Conservation (phyloP, 1,140 invertebrate genomes). For the Drosophila ironensis region DNA sequence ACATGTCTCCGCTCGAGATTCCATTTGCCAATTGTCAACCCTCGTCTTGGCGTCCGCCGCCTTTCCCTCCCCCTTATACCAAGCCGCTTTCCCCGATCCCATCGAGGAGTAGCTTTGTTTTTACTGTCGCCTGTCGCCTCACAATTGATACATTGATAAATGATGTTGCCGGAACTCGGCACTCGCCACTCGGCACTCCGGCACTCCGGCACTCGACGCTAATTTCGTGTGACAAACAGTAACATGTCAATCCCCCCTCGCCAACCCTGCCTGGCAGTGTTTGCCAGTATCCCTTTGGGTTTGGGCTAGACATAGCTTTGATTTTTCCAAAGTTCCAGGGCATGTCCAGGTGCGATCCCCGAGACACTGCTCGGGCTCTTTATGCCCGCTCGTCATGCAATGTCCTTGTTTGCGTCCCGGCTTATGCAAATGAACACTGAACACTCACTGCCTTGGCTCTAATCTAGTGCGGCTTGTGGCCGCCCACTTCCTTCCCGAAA, state of each 20-base stretch:
- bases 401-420: slow-evolving; percentile 3
- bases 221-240: slow-evolving; percentile 74
- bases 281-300: neutral
- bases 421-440: slow-evolving; percentile 2
- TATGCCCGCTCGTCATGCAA: slow-evolving; percentile 59
- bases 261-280: neutral
- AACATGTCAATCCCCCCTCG: slow-evolving; percentile 58
- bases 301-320: neutral
- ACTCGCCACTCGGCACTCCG: slow-evolving; percentile 39
- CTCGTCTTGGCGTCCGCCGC: slow-evolving; percentile 23
- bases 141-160: slow-evolving; percentile 74
- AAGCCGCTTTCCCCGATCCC: neutral
- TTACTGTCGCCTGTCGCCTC: slow-evolving; percentile 64
- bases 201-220: slow-evolving; percentile 45
- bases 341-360: neutral
- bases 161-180: slow-evolving; percentile 52
- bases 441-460: neutral
- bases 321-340: neutral
- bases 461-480: neutral
- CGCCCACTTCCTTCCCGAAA: slow-evolving; percentile 7
- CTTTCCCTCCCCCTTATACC: neutral
- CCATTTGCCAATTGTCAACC: slow-evolving; percentile 32
- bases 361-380: slow-evolving; percentile 12
- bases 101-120: slow-evolving; percentile 54
- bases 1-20: slow-evolving; percentile 24